Conservation (phyloP, 2,888 invertebrate genomes). For the Antheraea yamamai region DNA sequence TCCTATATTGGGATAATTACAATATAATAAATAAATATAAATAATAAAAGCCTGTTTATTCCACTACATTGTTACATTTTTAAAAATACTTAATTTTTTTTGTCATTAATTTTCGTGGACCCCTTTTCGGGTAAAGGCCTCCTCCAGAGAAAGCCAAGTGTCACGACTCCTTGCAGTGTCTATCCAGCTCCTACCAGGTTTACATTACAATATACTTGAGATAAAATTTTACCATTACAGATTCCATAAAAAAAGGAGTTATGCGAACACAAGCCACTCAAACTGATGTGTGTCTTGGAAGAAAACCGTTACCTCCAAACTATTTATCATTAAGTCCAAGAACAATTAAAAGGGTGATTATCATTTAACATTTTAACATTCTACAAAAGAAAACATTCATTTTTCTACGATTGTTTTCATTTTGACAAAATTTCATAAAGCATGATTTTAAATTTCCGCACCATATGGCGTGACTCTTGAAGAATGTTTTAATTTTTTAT, state of each 20-base stretch:
- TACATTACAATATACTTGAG: not conserved
- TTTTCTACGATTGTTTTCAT: not conserved
- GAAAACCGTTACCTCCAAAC: slow-evolving; percentile 87
- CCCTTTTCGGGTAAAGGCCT: no score
- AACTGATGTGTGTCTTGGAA: slow-evolving; percentile 88
- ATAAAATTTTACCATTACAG: slow-evolving; percentile 66
- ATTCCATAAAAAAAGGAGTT: slow-evolving; percentile 90
- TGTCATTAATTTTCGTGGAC: no score
- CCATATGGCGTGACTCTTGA: not conserved
- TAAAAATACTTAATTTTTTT: no score
- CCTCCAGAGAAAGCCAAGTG: no score
- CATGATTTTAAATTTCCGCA: not conserved
- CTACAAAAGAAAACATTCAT: not conserved
- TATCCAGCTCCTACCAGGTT: no score
- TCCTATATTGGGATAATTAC: not conserved
- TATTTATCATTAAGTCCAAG: slow-evolving; percentile 89
- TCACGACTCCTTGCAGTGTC: no score
- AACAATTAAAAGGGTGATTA: slow-evolving; percentile 88
- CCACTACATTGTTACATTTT: no score
- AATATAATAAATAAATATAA: no score
- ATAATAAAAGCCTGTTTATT: no score
- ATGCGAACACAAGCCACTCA: slow-evolving; percentile 98
- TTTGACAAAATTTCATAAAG: not conserved
- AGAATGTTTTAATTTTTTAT: not conserved
- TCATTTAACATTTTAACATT: not conserved